Conservation (phyloP, 2,888 invertebrate genomes). For the Augiades crinisus region DNA sequence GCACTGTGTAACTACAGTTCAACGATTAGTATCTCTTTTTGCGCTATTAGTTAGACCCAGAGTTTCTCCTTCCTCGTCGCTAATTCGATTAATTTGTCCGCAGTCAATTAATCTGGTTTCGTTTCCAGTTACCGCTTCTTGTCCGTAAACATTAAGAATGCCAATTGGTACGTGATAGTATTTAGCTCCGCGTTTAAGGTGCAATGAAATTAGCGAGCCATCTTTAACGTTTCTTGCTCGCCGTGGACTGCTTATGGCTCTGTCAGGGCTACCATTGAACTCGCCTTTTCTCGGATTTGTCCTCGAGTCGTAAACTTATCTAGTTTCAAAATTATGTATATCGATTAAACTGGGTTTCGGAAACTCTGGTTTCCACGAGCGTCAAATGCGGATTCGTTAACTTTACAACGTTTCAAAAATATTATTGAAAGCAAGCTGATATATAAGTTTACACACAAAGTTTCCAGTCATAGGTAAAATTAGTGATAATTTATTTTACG, state of each 20-base stretch:
- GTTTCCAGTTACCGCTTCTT: constrained; percentile 29
- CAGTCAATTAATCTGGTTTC: constrained; percentile 45
- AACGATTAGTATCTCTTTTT: constrained; percentile 20
- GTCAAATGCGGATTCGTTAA: no score
- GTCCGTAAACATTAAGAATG: constrained; percentile 43
- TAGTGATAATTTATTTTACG: no score
- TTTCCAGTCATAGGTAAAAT: no score
- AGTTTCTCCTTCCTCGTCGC: constrained; percentile 28
- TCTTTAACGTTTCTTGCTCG: constrained; percentile 13
- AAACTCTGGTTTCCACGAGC: no score
- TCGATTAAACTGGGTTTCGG: no score
- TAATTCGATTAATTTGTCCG: constrained; percentile 58
- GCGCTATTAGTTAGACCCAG: constrained; percentile 12
- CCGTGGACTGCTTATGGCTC: constrained; percentile 6
- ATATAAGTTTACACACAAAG: no score
- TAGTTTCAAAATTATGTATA: no score
- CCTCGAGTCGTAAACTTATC: no score
- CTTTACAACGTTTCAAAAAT: no score
- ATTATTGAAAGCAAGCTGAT: no score
- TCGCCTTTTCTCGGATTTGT: not conserved
- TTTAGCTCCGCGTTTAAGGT: constrained; percentile 40
- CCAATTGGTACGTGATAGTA: constrained; percentile 45
- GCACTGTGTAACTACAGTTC: constrained; percentile 5
- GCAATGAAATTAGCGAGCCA: constrained; percentile 45
- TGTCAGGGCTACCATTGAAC: not conserved